phyloP scores from a whole-genome alignment of 2,797 vertebrate genomes.

The Hypotaenidia philippensis region DNA sequence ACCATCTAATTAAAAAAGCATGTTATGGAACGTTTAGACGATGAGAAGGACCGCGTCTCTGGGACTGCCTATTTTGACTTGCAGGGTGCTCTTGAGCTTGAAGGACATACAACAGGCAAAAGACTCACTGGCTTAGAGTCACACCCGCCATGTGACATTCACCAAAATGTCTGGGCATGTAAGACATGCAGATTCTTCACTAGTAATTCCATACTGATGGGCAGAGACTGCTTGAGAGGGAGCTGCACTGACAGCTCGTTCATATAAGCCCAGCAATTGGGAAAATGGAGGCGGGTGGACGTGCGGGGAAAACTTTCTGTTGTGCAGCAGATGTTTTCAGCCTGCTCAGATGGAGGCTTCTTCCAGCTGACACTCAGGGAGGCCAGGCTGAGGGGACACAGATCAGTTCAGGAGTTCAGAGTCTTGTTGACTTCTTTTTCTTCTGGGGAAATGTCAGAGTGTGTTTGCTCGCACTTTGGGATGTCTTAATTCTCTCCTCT shows the following conservation, averaged over 20 bases:
- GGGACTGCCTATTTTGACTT: background rate
- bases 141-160: rapidly evolving
- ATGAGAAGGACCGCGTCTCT: background rate
- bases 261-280: background rate
- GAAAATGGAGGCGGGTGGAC: background rate
- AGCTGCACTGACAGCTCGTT: background rate
- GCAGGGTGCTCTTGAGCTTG: background rate
- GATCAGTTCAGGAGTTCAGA: background rate
- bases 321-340: conserved; percentile 26
- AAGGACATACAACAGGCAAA: background rate
- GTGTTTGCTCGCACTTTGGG: background rate
- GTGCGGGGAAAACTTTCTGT: background rate
- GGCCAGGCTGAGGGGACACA: background rate
- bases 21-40: background rate
- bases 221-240: background rate
- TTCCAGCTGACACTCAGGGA: background rate
- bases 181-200: background rate
- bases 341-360: background rate
- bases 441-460: background rate
- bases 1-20: background rate
- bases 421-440: conserved; percentile 6
- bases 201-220: background rate
- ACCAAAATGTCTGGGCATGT: background rate
- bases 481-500: background rate
- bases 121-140: background rate